These are phyloP conservation scores for Cyaniris semiargus DNA, from an alignment of 2,888 invertebrate genomes.

Conservation along the genomic window DNA sequence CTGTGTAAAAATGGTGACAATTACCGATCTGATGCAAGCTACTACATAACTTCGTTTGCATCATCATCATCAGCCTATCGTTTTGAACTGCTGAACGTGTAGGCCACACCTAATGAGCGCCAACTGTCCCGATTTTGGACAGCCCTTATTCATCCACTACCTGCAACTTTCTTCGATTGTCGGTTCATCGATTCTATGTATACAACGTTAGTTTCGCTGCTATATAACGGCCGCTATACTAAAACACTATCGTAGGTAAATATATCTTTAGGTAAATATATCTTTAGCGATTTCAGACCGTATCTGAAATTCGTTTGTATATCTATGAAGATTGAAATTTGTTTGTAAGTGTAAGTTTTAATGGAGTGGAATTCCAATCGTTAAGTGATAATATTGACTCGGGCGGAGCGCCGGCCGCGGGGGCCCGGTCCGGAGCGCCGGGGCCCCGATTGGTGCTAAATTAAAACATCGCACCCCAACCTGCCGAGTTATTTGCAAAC, in stretches of 20 bases:
- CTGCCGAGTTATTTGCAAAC: slow-evolving; percentile 49
- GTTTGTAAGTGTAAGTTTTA: slow-evolving; percentile 18
- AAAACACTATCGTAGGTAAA: neutral
- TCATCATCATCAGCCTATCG: no score
- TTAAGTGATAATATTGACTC: slow-evolving; percentile 18
- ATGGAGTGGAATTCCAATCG: slow-evolving; percentile 21
- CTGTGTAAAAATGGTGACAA: no score
- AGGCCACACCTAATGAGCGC: no score
- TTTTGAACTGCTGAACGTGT: no score
- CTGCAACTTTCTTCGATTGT: no score
- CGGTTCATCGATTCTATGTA: no score
- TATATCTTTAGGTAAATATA: neutral
- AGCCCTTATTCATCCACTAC: no score
- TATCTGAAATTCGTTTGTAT: neutral
- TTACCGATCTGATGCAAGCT: no score
- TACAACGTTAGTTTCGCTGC: no score
- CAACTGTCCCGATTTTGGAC: no score
- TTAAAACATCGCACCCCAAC: slow-evolving; percentile 54
- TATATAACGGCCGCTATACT: no score
- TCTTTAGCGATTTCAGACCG: neutral
- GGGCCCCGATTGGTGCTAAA: slow-evolving; percentile 44
- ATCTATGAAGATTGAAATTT: slow-evolving; percentile 1
- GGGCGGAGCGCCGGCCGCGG: slow-evolving; percentile 12
- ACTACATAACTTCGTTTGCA: no score
- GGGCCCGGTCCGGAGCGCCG: neutral